Base-by-base conservation (phyloP, 2,888 invertebrate species). In the Brachylomia viminalis region DNA sequence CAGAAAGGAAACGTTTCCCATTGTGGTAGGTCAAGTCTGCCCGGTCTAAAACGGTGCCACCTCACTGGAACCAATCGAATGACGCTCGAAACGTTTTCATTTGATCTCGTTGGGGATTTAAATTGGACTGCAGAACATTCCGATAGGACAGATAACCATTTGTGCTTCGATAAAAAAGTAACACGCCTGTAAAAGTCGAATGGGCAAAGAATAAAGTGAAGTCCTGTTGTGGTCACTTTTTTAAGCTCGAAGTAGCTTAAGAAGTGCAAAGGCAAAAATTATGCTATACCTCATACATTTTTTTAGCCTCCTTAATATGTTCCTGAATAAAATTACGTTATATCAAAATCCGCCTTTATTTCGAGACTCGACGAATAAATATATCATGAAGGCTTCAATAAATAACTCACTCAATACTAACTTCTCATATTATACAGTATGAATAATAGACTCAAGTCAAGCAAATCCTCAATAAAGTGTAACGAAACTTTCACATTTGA, bases 91-190 rank as follows among this genome's bases (percentile, higher is more conserved):
- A 87, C 86, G 84, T 87, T 92, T 92, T 88, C 87, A 90, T 90
- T 91, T 88, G 87, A 88, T 91, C 88, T 85, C 83, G 89, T 89
- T 90, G 84, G 86, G 84, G 84, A 87, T 90, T 90, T 86, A 88
- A 89, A 90, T 89, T 89, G 87, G 84, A 90, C 86, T 78, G 84
- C 72, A 75, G 82, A 80, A 79, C 77, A 80, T 83, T 82, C 82
- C 75, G 82, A 82, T 85, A 66, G 77, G 66, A 80, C 78, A 73
- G 82, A 75, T 73, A 80, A 77, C 73, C 75, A 73, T 83, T 87
- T 80, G 64, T 80, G 75, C 23, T 73, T 75, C 64, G 56, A 54
- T 72, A 81, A 77, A 85, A 84, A 71, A 77, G 47, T 65, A 75
- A 72, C 27, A 27, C 11, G 64, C n/a, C 47, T 62, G 45, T 62